Conservation (phyloP, 2,797 vertebrate genomes). For the Gymnodraco acuticeps region DNA sequence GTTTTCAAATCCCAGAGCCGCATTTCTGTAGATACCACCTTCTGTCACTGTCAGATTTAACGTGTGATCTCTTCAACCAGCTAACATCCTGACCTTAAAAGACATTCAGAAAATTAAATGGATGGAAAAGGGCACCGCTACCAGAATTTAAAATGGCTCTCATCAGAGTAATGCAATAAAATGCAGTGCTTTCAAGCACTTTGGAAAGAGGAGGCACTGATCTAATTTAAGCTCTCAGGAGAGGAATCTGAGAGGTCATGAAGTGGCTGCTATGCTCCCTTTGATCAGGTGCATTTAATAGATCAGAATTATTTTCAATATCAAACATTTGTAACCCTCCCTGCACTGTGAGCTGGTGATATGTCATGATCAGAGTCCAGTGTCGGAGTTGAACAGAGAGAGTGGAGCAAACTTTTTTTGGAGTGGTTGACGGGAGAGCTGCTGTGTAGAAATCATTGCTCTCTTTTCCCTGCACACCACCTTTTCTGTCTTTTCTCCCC, state of each 20-base stretch:
- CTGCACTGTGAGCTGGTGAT: slow-evolving; percentile 56
- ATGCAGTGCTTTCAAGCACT: slow-evolving; percentile 55
- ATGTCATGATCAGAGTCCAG: slow-evolving; percentile 39
- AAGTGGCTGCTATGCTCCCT: slow-evolving; percentile 46
- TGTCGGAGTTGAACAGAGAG: slow-evolving; percentile 38
- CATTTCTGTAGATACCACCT: slow-evolving; percentile 43
- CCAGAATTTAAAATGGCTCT: slow-evolving; percentile 58
- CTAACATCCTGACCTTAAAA: slow-evolving; percentile 56
- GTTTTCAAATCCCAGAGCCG: slow-evolving; percentile 40
- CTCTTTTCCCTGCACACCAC: slow-evolving; percentile 52
- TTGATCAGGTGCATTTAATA: slow-evolving; percentile 34
- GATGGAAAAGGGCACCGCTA: slow-evolving; percentile 41
- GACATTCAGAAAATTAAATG: slow-evolving; percentile 55
- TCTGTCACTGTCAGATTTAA: slow-evolving; percentile 53
- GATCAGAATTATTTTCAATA: slow-evolving; percentile 35
- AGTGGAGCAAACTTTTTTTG: slow-evolving; percentile 8
- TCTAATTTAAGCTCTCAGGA: slow-evolving; percentile 38
- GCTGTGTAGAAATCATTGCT: slow-evolving; percentile 35
- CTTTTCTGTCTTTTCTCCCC: slow-evolving; percentile 22
- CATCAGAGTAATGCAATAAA: slow-evolving; percentile 59
- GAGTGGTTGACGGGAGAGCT: slow-evolving; percentile 41
- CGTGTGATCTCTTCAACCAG: slow-evolving; percentile 50
- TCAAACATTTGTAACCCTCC: slow-evolving; percentile 36
- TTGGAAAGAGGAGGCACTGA: slow-evolving; percentile 38
- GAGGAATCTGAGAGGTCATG: slow-evolving; percentile 32